Base-by-base conservation (phyloP, 2,113 vertebrate species). In the Athene cunicularia region DNA sequence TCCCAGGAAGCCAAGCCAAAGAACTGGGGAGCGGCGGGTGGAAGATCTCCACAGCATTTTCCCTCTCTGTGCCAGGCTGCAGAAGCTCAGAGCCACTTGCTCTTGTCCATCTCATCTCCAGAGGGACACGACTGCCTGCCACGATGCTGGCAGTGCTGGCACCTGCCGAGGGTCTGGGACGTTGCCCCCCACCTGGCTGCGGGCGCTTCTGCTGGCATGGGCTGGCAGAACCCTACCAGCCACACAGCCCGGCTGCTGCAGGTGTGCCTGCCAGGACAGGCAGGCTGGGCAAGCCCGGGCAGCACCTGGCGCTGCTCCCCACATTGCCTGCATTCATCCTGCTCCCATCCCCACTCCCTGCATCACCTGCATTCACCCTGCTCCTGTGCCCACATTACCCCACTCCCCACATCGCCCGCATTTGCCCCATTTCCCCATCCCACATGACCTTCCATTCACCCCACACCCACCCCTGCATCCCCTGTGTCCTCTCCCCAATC, bases 241-340 rank as follows among this genome's bases (percentile, higher is more conserved):
- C 2, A 2, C 13, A 8, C 58, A 64, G 63, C 86, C 71, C 2
- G 0, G 47, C n/a, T 64, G 49, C 64, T 23, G 37, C 5, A 39
- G n/a, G 5, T 26, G 14, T 18, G 56, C 72, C 64, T 91, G 80
- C 30, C 82, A 37, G 66, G 45, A 35, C 56, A 64, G 45, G n/a
- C 11, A 6, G 22, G 43, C 49, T 33, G 63, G 41, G 94, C 91
- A 83, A 80, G 82, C 63, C 80, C 75, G 33, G 58, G 8, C 86
- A 92, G 86, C 8, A 1, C n/a, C 75, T 39, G 83, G 16, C 66
- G 60, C 59, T 1, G 1, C 55, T 83, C 59, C 74, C 33, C 30
- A 74, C 24, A 6, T 0, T 12, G 6, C 41, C 55, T 0, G 1
- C 14, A 5, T 43, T 41, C 32, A 33, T 32, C 27, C 30, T 19